Evolutionary conservation across 2,797 vertebrate genomes (phyloP).

Genomic region (Halcyon badia): DNA sequence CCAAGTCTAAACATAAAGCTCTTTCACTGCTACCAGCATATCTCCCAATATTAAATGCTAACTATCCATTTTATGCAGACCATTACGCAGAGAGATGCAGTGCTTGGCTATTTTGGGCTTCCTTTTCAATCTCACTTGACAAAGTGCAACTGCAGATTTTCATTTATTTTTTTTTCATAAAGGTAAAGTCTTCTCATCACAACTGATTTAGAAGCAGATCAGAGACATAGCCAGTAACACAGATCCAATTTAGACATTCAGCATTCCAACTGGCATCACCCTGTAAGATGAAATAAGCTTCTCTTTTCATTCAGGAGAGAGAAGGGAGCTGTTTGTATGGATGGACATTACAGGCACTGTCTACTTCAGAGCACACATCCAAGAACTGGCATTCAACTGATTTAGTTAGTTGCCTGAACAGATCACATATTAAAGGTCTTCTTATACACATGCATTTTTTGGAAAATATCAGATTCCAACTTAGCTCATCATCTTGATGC

Average conservation of each 20-base stretch:
- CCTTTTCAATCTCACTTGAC: background rate
- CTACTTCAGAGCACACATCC: background rate
- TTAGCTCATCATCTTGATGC: conserved; percentile 11
- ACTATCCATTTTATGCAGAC: background rate
- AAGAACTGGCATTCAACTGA: conserved; percentile 10
- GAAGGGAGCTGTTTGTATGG: conserved; percentile 42
- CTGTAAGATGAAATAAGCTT: conserved; percentile 35
- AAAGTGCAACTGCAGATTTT: background rate
- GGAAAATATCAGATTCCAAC: background rate
- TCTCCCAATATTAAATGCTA: background rate
- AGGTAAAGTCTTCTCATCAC: conserved; percentile 18
- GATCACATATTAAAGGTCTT: background rate
- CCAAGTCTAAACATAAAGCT: background rate
- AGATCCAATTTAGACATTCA: background rate
- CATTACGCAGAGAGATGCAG: background rate
- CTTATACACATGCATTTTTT: background rate
- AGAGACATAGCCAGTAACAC: background rate
- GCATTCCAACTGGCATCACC: conserved; percentile 19
- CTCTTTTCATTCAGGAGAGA: conserved; percentile 48
- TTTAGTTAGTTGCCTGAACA: background rate
- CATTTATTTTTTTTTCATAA: background rate
- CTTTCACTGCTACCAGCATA: background rate
- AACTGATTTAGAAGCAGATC: conserved; percentile 19
- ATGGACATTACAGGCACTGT: conserved; percentile 30
- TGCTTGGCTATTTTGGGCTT: background rate